Percentiles rank a stretch among this genome's conserved stretches.
Evolutionary conservation across 2,113 vertebrate species (phyloP).

Genomic region (Laticauda laticaudata): DNA sequence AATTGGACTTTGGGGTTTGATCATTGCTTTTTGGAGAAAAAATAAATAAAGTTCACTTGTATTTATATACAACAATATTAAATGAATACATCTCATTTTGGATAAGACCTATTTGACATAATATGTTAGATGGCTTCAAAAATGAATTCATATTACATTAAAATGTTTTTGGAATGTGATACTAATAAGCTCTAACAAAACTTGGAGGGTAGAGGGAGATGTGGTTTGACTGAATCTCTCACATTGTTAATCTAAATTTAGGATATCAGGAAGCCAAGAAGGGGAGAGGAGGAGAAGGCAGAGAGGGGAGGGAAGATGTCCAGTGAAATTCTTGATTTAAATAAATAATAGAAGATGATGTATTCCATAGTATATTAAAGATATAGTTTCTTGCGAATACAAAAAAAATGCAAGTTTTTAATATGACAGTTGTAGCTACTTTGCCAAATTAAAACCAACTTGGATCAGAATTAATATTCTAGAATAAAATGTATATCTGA

Average conservation of each 20-base stretch:
- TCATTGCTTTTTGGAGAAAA: slow-evolving; percentile 3
- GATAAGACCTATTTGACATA: neutral
- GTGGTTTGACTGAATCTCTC: neutral
- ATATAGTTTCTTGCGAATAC: neutral
- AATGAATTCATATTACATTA: neutral
- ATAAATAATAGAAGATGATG: neutral
- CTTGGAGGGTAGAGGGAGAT: neutral
- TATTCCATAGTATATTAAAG: neutral
- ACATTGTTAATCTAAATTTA: neutral
- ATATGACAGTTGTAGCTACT: neutral
- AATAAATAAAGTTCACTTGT: neutral
- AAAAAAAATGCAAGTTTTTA: neutral
- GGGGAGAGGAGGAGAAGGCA: neutral
- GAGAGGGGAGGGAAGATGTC: neutral
- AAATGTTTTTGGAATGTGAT: neutral
- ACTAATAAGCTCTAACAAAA: neutral
- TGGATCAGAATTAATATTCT: neutral
- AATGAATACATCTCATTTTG: neutral
- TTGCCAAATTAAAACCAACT: neutral
- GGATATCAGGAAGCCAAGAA: neutral
- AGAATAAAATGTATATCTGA: neutral
- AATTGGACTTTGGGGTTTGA: slow-evolving; percentile 42
- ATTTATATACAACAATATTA: neutral
- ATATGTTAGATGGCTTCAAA: neutral
- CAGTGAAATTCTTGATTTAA: neutral